Base-by-base conservation (phyloP, 1,140 invertebrate genomes). In the Drosophila subpulchrella region DNA sequence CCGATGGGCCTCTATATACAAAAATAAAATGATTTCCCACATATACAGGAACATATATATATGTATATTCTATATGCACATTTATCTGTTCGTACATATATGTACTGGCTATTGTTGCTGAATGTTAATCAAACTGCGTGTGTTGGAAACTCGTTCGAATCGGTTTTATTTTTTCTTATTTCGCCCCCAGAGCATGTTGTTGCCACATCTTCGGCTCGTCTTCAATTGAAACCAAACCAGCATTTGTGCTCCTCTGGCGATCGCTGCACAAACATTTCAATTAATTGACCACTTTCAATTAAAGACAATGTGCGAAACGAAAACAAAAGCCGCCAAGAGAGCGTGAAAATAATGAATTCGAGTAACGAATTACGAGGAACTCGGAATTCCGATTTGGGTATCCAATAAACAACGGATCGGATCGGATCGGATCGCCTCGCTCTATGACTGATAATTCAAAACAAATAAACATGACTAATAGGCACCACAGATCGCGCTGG, bases 281-380 rank as follows among this genome's bases (percentile, higher is more conserved):
- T 88, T 89, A 89, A 88, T 80, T 77, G 79, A 54, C 55, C 48
- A 76, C 76, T 70, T 66, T 77, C 78, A 88, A 89, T 88, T 76
- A 78, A 85, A 78, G 66, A 71, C 61, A 78, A 79, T 36, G 32
- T 36, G 50, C 61, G 15, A 59, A 67, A 61, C 30, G 30, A 78
- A 75, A 86, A 88, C 56, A 79, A 86, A 63, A 76, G 56, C 42
- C 60, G 17, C 5, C 38, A 12, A 15, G 12, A 46, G 41, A 58
- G 15, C 27, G 41, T 36, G 10, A 34, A 51, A 17, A 51, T 32
- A 50, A 4, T 8, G 30, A 50, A 34, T 50, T 5, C 7, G 27
- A 11, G 32, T 50, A 2, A 24, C 41, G n/a, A 4, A 50, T 15
- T 15, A 12, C n/a, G 10, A 15, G 27, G 8, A 32, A 50, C 17